Percentiles rank a stretch among this genome's conserved stretches.
Evolutionary conservation across 1,140 invertebrate genomes (phyloP).

Genomic region (Contarinia nasturtii): DNA sequence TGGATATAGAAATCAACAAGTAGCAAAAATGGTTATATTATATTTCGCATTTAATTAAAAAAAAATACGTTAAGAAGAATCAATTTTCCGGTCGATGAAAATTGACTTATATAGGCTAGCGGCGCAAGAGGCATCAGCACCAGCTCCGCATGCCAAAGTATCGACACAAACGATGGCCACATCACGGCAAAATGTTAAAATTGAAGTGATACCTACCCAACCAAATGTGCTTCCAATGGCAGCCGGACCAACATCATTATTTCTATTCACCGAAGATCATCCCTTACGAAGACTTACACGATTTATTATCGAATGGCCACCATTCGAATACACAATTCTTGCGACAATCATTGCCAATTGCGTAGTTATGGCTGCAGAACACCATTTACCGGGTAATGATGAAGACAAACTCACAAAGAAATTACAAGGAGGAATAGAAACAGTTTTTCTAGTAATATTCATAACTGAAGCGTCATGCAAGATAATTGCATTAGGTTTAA

Average conservation of each 20-base stretch:
- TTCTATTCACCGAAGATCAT: conserved; percentile 97
- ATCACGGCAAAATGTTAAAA: too few species aligned
- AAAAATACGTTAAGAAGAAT: too few species aligned
- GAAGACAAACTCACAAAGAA: conserved; percentile 96
- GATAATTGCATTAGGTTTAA: conserved; percentile 98
- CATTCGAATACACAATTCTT: conserved; percentile 99
- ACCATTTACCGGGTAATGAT: conserved; percentile 94
- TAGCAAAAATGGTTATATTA: too few species aligned
- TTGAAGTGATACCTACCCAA: too few species aligned
- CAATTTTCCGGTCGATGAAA: too few species aligned
- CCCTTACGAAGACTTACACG: conserved; percentile 84
- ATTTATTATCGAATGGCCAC: conserved; percentile 99
- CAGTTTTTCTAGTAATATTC: conserved; percentile 99
- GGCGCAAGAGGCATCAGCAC: too few species aligned
- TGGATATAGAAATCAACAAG: too few species aligned
- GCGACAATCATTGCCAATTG: conserved; percentile 99
- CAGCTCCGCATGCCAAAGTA: too few species aligned
- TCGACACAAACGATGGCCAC: too few species aligned
- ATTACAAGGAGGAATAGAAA: conserved; percentile 96
- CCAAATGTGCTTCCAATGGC: too few species aligned
- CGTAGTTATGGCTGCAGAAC: conserved; percentile 97
- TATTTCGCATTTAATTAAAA: too few species aligned
- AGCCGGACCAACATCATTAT: conserved; percentile 44
- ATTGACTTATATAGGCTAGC: too few species aligned
- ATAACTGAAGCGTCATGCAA: conserved; percentile 99